A percentile compares a stretch with the other conserved stretches of the same genome.
Conservation (phyloP, 2,113 vertebrate species). For the Grallaria varia region DNA sequence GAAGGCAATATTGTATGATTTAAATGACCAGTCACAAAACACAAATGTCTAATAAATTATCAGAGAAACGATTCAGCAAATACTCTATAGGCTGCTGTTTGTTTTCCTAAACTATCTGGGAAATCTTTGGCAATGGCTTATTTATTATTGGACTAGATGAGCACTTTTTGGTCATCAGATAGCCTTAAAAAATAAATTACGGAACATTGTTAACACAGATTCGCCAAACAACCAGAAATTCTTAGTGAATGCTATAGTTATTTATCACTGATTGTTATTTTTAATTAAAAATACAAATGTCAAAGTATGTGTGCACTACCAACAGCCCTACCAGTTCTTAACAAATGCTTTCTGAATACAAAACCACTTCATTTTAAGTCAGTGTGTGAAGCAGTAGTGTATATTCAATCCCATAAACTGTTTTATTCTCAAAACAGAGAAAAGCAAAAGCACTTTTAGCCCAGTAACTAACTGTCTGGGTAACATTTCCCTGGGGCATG, state of each 20-base stretch:
- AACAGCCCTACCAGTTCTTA: not conserved
- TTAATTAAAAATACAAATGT: not conserved
- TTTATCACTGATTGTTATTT: not conserved
- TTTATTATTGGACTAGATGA: not conserved
- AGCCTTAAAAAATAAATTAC: not conserved
- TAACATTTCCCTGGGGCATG: not conserved
- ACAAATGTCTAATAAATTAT: slow-evolving; percentile 23
- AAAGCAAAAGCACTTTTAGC: not conserved
- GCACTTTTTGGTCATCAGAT: not conserved
- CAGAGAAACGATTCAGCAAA: slow-evolving; percentile 15
- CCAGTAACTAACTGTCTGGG: not conserved
- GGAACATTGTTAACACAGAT: not conserved
- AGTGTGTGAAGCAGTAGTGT: not conserved
- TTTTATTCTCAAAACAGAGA: not conserved
- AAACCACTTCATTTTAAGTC: not conserved
- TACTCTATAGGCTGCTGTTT: not conserved
- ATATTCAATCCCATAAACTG: not conserved
- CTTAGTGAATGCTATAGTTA: not conserved
- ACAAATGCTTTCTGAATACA: not conserved
- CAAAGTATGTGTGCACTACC: not conserved
- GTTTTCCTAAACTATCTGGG: slow-evolving; percentile 29
- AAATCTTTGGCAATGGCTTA: not conserved
- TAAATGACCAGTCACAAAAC: slow-evolving; percentile 25
- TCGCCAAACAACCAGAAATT: not conserved
- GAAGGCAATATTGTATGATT: not conserved